Base-by-base conservation (phyloP, 2,113 vertebrate species). In the Erinaceus europaeus region DNA sequence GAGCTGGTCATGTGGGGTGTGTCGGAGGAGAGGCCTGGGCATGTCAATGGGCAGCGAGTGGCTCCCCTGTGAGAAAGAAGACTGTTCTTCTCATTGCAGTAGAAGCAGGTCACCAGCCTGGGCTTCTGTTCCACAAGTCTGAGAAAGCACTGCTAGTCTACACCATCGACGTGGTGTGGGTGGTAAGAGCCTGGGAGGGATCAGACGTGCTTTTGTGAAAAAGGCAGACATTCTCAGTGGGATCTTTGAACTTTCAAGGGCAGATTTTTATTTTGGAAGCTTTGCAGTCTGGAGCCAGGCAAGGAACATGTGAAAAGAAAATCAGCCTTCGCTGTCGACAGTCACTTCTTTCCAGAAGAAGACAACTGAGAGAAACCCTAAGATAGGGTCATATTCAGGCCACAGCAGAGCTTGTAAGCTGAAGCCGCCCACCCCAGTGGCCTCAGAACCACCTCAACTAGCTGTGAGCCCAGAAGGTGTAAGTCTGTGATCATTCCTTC, bases 321-420 rank as follows among this genome's bases (percentile, higher is more conserved):
- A 65, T 91, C 5, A 55, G 9, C 27, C 53, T 55, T 50, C 83
- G 71, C 76, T 76, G 18, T 83, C 84, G 50, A 50, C 85, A 64
- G 84, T 89, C 25, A 50, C 18, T 89, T 89, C 40, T 34, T 75
- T 20, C 46, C 68, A 90, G 88, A 89, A 57, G 61, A 75, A 92
- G 87, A 80, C 32, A 64, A 9, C 36, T 64, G 53, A 25, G n/a
- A n/a, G n/a, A n/a, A n/a, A 25, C 21, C 53, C 27, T 55, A 55
- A 46, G 21, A 48, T 8, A 34, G 36, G 55, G 36, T 52, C 52
- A 68, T 32, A 55, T 4, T 69, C 21, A 69, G 25, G 7, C 18
- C 8, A 83, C 40, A 65, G 59, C 27, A 59, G 29, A 84, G 36
- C 14, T 77, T 68, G 50, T 65, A 38, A 87, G 65, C 15, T 50